Conservation (phyloP, 2,113 vertebrate species). For the Microcebus jonahi region DNA sequence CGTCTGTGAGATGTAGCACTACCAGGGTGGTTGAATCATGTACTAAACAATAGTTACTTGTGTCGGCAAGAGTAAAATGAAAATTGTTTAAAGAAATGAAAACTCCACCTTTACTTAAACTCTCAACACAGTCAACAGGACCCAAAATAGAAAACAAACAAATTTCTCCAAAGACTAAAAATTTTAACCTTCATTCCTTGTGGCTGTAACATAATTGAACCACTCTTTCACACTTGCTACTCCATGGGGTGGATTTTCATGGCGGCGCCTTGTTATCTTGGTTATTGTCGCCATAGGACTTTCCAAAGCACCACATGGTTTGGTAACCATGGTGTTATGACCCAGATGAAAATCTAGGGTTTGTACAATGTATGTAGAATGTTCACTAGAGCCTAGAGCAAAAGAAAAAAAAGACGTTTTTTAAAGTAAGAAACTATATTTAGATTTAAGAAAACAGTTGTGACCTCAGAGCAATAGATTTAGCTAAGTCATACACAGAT, state of each 20-base stretch:
- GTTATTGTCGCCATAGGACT: constrained; percentile 99
- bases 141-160: background rate
- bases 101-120: constrained; percentile 26
- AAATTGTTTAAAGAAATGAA: constrained; percentile 23
- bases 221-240: constrained; percentile 98
- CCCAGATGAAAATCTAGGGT: constrained; percentile 98
- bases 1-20: background rate
- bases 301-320: constrained; percentile 96
- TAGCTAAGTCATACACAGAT: background rate
- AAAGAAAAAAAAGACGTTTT: constrained; percentile 20
- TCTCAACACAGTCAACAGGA: background rate
- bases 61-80: background rate
- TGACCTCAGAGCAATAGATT: background rate
- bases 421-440: constrained; percentile 40
- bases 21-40: background rate
- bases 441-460: constrained; percentile 31
- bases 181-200: constrained; percentile 94
- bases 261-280: constrained; percentile 96
- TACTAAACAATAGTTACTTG: background rate
- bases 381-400: constrained; percentile 92
- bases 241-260: constrained; percentile 97
- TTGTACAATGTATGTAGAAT: constrained; percentile 98
- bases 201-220: constrained; percentile 98
- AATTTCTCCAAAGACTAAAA: background rate
- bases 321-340: constrained; percentile 99